Evolutionary conservation across 1,140 invertebrate species (phyloP).

Genomic region (Drosophila sulfurigaster): DNA sequence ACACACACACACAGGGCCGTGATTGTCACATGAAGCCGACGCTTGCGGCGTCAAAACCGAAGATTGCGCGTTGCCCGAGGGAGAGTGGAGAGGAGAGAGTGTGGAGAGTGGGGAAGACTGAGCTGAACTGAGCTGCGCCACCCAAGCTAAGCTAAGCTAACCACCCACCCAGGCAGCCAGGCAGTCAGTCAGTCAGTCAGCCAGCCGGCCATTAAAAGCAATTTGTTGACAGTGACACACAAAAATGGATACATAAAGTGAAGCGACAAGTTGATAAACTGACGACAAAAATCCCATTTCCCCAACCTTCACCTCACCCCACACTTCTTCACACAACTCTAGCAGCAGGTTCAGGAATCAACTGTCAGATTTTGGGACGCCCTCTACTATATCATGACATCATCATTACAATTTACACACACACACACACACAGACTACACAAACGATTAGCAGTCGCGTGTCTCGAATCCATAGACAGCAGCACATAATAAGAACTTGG

Average conservation of each 20-base stretch:
- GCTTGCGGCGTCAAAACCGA: constrained; percentile 1
- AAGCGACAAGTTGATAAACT: constrained; percentile 55
- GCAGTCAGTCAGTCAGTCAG: too few species aligned
- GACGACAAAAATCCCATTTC: constrained; percentile 47
- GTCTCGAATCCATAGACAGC: neutral
- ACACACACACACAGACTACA: constrained; percentile 8
- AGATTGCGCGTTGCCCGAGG: neutral
- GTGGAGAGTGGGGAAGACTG: neutral
- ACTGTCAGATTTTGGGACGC: constrained; percentile 1
- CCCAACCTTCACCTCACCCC: neutral
- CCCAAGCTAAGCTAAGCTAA: constrained; percentile 33
- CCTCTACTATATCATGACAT: constrained; percentile 27
- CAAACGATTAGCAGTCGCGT: constrained; percentile 27
- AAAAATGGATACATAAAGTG: constrained; percentile 76
- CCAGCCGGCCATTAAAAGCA: constrained; percentile 75
- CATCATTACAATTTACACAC: constrained; percentile 17
- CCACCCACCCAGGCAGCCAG: constrained; percentile 4
- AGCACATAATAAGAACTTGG: constrained; percentile 1
- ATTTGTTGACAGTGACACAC: constrained; percentile 82
- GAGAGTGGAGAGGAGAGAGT: neutral
- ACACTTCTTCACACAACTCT: neutral
- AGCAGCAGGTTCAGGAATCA: neutral
- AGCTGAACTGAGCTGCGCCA: constrained; percentile 26
- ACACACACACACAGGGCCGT: constrained; percentile 36
- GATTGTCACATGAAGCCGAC: constrained; percentile 56